A percentile compares a stretch with the other conserved stretches of the same genome.
These are phyloP conservation scores for Anthonomus grandis DNA, from an alignment of 1,140 invertebrate genomes.

Conservation along the genomic window DNA sequence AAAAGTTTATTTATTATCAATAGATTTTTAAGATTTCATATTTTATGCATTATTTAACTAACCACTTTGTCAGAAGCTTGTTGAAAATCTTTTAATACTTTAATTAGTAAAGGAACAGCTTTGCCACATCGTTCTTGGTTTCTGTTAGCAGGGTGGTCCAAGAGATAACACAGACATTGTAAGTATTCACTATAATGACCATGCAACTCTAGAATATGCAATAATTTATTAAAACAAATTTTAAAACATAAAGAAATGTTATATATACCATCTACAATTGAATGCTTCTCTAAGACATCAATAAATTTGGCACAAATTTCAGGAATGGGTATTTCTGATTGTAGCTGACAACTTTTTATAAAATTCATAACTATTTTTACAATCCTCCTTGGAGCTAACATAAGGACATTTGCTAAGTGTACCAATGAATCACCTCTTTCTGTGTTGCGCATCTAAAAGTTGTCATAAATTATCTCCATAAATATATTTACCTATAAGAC, in stretches of 20 bases:
- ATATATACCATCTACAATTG: slow-evolving; percentile 27
- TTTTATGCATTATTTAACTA: slow-evolving; percentile 10
- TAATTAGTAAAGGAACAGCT: slow-evolving; percentile 32
- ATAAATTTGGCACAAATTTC: slow-evolving; percentile 39
- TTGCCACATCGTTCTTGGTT: slow-evolving; percentile 28
- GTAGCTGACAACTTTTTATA: slow-evolving; percentile 28
- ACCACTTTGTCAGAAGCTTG: slow-evolving; percentile 21
- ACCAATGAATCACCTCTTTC: slow-evolving; percentile 37
- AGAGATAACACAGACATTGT: slow-evolving; percentile 36
- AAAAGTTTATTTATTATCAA: slow-evolving; percentile 1
- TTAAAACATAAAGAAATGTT: too few relatives aligned
- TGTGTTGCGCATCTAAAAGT: slow-evolving; percentile 34
- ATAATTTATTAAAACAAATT: too few relatives aligned
- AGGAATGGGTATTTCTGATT: slow-evolving; percentile 41
- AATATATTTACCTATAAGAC: slow-evolving; percentile 14
- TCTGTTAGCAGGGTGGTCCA: slow-evolving; percentile 37
- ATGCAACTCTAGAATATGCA: slow-evolving; percentile 29
- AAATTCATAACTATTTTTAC: slow-evolving; percentile 45
- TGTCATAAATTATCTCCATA: slow-evolving; percentile 13
- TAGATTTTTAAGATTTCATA: background rate
- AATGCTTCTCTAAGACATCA: slow-evolving; percentile 28
- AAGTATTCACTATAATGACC: slow-evolving; percentile 33
- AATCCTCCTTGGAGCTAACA: slow-evolving; percentile 33
- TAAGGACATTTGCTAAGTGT: slow-evolving; percentile 33
- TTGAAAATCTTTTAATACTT: slow-evolving; percentile 31